Conservation (phyloP, 1,140 invertebrate genomes). For the Drosophila novamexicana region DNA sequence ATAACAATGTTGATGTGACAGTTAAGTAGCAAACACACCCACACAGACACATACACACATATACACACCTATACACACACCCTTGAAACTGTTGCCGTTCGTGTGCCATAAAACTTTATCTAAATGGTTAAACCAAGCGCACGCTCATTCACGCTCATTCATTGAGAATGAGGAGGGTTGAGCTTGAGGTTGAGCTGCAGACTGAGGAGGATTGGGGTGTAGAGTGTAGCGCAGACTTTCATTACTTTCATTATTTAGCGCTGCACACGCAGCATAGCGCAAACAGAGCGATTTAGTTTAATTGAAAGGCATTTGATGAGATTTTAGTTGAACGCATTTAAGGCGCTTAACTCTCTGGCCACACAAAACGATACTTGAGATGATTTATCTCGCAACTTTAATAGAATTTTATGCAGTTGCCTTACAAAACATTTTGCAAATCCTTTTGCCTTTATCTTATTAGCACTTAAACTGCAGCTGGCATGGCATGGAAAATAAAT, state of each 20-base stretch:
- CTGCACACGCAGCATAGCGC: conserved; percentile 40
- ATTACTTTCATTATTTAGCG: conserved; percentile 56
- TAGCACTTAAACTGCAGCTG: neutral
- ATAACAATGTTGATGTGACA: conserved; percentile 50
- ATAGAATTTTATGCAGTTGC: conserved; percentile 31
- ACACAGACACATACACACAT: conserved; percentile 2
- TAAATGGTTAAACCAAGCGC: conserved; percentile 72
- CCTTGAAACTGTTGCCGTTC: conserved; percentile 45
- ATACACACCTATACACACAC: conserved; percentile 5
- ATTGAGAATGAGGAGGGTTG: conserved; percentile 24
- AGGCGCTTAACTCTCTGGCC: conserved; percentile 13
- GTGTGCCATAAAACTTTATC: conserved; percentile 80
- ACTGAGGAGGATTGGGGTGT: neutral
- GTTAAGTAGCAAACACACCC: conserved; percentile 28
- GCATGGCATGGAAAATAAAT: neutral
- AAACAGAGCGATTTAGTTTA: conserved; percentile 60
- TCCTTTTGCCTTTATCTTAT: neutral
- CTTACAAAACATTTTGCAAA: conserved; percentile 12
- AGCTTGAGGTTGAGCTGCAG: neutral
- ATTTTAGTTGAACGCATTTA: conserved; percentile 48
- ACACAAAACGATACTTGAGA: conserved; percentile 2
- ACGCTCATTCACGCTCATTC: conserved; percentile 54
- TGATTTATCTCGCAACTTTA: conserved; percentile 31
- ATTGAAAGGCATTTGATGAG: conserved; percentile 68
- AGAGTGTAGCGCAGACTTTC: conserved; percentile 30